These are phyloP conservation scores for Callipepla californica DNA, from an alignment of 2,113 vertebrate species.

Conservation along the genomic window DNA sequence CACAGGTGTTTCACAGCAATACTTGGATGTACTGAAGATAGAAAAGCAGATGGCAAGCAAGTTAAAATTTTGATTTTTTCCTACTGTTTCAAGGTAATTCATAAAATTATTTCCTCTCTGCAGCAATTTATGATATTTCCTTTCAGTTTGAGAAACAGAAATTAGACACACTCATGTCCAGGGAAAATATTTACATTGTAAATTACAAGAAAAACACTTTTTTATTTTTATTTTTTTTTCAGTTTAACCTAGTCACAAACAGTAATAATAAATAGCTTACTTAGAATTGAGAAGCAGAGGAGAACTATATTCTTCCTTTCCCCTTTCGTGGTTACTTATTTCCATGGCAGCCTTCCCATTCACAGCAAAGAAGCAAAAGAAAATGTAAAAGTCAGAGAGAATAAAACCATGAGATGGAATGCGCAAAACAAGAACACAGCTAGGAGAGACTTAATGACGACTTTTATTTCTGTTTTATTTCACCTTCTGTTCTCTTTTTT, in stretches of 20 bases:
- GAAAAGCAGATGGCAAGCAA: background rate
- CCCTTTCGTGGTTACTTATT: background rate
- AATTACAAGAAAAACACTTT: background rate
- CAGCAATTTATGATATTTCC: background rate
- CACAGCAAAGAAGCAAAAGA: background rate
- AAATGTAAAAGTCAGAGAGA: background rate
- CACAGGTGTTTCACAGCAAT: background rate
- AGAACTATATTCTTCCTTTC: background rate
- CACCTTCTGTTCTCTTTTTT: conserved; percentile 9
- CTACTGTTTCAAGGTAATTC: background rate
- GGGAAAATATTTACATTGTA: background rate
- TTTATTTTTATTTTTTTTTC: background rate
- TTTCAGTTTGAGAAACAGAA: background rate
- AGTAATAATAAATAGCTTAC: background rate
- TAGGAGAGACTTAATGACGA: background rate
- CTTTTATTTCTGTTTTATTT: background rate
- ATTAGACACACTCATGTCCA: background rate
- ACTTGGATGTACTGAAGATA: background rate
- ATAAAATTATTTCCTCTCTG: background rate
- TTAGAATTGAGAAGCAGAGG: background rate
- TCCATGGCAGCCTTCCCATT: background rate
- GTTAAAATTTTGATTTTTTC: background rate
- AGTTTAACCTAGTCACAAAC: background rate
- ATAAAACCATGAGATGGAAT: accelerated
- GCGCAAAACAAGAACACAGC: background rate